Conservation (phyloP, 2,113 vertebrate species). For the Xiphorhynchus elegans region DNA sequence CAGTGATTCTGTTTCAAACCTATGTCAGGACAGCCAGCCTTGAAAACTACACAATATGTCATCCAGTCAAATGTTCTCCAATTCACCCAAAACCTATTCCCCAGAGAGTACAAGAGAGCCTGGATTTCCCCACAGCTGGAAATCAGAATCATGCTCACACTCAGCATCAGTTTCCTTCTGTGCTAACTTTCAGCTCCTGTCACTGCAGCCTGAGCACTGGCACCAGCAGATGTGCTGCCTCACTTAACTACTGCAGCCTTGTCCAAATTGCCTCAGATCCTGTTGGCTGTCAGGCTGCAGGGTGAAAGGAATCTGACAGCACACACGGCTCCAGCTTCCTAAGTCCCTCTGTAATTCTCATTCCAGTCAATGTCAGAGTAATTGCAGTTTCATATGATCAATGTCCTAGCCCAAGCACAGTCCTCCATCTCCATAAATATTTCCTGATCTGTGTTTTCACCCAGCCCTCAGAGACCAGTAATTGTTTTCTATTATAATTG, state of each 20-base stretch:
- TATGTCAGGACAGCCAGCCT: neutral
- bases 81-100: accelerated
- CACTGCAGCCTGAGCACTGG: neutral
- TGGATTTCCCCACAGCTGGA: neutral
- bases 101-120: neutral
- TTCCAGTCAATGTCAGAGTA: constrained; percentile 37
- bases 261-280: neutral
- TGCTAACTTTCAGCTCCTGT: neutral
- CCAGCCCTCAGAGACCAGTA: constrained; percentile 39
- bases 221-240: neutral
- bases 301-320: neutral
- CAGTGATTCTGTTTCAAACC: neutral
- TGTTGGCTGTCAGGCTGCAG: neutral
- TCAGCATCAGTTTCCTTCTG: neutral
- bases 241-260: neutral
- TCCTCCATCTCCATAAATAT: constrained; percentile 32
- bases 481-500: constrained; percentile 31
- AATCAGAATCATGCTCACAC: neutral
- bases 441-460: constrained; percentile 27
- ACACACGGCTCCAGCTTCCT: constrained; percentile 1
- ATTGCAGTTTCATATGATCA: constrained; percentile 39
- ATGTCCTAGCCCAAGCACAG: constrained; percentile 9
- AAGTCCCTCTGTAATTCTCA: constrained; percentile 8
- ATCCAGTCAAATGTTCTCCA: neutral
- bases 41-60: neutral